phyloP scores from a whole-genome alignment of 2,888 invertebrate species.

The Mythimna albipuncta region DNA sequence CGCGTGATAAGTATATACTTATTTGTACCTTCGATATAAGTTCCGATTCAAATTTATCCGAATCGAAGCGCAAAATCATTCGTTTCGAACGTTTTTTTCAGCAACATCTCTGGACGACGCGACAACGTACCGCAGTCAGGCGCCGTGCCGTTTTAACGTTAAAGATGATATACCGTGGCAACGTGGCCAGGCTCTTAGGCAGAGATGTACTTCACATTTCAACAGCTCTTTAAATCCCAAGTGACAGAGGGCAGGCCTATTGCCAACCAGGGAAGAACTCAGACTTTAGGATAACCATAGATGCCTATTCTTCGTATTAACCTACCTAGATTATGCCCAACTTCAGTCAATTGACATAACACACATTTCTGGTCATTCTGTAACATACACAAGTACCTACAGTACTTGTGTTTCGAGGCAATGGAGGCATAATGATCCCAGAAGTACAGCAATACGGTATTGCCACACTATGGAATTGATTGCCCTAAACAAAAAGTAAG shows the following conservation, averaged over 20 bases:
- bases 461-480: conserved; percentile 35
- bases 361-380: conserved; percentile 19
- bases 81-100: too few relatives aligned
- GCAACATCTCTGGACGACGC: too few relatives aligned
- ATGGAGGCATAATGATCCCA: conserved; percentile 23
- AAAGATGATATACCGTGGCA: too few relatives aligned
- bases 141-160: too few relatives aligned
- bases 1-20: too few relatives aligned
- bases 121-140: too few relatives aligned
- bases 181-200: background rate
- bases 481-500: conserved; percentile 53
- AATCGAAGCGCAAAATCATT: too few relatives aligned
- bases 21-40: too few relatives aligned
- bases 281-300: background rate
- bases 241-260: background rate
- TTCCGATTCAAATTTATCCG: too few relatives aligned
- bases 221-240: background rate
- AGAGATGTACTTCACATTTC: background rate
- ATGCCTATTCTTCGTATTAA: conserved; percentile 5
- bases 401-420: conserved; percentile 31
- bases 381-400: conserved; percentile 30
- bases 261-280: background rate
- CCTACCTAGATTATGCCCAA: conserved; percentile 12
- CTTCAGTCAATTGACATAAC: conserved; percentile 6
- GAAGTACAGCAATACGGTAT: conserved; percentile 30